Base-by-base conservation (phyloP, 2,113 vertebrate genomes). In the Melanerpes aurifrons region DNA sequence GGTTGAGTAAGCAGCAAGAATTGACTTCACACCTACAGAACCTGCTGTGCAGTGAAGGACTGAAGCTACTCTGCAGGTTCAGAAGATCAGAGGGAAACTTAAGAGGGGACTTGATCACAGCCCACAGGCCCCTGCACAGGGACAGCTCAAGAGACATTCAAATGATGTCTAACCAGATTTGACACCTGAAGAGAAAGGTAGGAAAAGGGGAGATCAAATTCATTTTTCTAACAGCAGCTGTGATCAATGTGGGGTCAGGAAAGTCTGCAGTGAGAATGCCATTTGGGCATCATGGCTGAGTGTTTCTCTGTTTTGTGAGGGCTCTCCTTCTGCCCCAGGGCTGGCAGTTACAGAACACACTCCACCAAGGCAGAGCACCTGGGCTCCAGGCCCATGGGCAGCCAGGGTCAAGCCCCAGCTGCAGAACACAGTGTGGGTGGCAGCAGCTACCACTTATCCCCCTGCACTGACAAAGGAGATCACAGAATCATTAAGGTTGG, bases 371-470 rank as follows among this genome's bases (percentile, higher is more conserved):
- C 62, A 82, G 57, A 76, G 72, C 43, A 59, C 37, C 26, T 32
- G n/a, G 0, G 5, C 10, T 64, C 11, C 0, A 1, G 32, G 9
- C 26, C n/a, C 37, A n/a, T 21, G 15, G n/a, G 43, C 62, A 61
- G 67, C 1, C 5, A 75, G n/a, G 24, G 58, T 29, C 0, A 1
- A 22, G 35, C 6, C 63, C 32, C 12, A 13, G 53, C n/a, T 2
- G 1, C 19, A 15, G 24, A 57, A 53, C 3, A 15, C 25, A 63
- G 61, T 2, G 0, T 7, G 24, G 18, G 11, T 3, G 21, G 40
- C 21, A 82, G 77, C 78, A 54, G 56, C 6, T 56, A 19, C 43
- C 12, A 28, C 48, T 35, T 47, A 56, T 82, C 6, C 7, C 43
- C 15, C 61, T 15, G 32, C 25, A 7, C 54, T 17, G 35, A 40